Evolutionary conservation across 2,888 invertebrate species (phyloP).

Genomic region (Lasioglossum figueresi): DNA sequence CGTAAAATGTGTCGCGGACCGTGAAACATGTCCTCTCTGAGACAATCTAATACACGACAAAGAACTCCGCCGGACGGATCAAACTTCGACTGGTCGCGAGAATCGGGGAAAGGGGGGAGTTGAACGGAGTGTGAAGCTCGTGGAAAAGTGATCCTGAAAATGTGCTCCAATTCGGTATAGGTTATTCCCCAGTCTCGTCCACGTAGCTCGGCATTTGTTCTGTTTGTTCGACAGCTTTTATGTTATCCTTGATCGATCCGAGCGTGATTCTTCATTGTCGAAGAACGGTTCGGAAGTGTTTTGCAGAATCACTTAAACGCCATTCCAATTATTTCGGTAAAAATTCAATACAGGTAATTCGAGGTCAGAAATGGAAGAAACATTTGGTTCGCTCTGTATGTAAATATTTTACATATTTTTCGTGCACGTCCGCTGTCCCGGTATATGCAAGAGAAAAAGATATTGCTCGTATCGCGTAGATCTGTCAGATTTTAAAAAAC

Average conservation of each 20-base stretch:
- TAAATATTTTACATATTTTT: too few relatives aligned
- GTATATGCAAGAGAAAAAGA: too few relatives aligned
- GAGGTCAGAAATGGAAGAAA: too few relatives aligned
- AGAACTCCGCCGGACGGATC: constrained; percentile 17
- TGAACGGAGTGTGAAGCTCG: constrained; percentile 21
- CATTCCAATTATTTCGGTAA: background rate
- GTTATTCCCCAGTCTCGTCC: background rate
- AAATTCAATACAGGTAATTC: too few relatives aligned
- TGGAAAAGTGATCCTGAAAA: constrained; percentile 63
- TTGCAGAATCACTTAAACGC: background rate
- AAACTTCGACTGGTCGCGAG: constrained; percentile 20
- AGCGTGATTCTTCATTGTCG: background rate
- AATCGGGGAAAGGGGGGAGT: background rate
- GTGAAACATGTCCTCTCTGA: constrained; percentile 26
- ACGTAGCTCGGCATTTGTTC: background rate
- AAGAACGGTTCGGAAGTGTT: background rate
- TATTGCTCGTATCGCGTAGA: too few relatives aligned
- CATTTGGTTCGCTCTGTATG: too few relatives aligned
- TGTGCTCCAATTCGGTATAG: constrained; percentile 52
- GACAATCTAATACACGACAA: constrained; percentile 10
- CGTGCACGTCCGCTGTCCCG: too few relatives aligned
- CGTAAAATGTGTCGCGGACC: constrained; percentile 5
- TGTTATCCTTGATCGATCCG: background rate
- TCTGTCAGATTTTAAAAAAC: background rate
- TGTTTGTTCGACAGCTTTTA: background rate